A percentile compares a stretch with the other conserved stretches of the same genome.
phyloP scores from a whole-genome alignment of 2,888 invertebrate genomes.

The Euzophera pinguis region DNA sequence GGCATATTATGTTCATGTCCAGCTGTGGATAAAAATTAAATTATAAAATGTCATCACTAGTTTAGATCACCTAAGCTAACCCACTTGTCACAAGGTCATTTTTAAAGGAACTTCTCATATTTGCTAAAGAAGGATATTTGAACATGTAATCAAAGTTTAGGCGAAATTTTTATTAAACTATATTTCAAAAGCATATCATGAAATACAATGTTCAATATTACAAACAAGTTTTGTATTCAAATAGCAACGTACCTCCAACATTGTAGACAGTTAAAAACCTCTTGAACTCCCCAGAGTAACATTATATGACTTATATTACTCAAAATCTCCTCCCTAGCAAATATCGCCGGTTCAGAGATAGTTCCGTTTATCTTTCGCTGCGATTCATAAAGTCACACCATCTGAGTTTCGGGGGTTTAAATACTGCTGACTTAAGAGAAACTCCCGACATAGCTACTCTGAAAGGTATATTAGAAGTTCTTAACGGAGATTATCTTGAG shows the following conservation, averaged over 20 bases:
- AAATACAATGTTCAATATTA: constrained; percentile 6
- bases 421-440: constrained; percentile 14
- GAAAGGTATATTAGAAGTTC: constrained; percentile 12
- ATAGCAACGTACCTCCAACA: constrained; percentile 6
- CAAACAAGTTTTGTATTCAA: constrained; percentile 9
- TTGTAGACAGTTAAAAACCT: constrained; percentile 14
- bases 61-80: no score
- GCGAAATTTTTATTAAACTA: not conserved
- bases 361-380: constrained; percentile 27
- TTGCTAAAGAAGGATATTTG: not conserved
- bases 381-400: constrained; percentile 23
- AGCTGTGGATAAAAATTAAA: no score
- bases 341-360: constrained; percentile 22
- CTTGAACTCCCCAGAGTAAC: constrained; percentile 12
- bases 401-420: constrained; percentile 11
- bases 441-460: constrained; percentile 3
- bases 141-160: not conserved
- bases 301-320: constrained; percentile 17
- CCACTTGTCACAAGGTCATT: no score
- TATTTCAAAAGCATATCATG: constrained; percentile 2
- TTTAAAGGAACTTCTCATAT: no score
- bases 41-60: no score
- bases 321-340: constrained; percentile 17
- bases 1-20: no score
- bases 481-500: constrained; percentile 3